Conservation (phyloP, 2,888 invertebrate genomes). For the Lithophane ornitopus region DNA sequence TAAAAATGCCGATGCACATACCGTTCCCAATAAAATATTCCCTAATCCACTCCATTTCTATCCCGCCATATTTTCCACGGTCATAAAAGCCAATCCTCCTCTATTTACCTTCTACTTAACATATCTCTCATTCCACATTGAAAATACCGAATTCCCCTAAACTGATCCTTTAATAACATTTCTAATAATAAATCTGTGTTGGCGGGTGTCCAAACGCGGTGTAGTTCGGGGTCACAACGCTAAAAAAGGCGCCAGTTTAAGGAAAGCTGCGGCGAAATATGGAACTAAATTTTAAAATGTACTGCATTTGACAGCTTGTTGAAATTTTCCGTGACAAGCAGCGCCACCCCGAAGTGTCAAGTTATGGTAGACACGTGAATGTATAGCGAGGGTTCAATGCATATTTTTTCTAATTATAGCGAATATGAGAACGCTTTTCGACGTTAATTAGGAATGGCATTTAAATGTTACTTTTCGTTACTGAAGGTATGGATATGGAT, state of each 20-base stretch:
- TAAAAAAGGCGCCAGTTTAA: conserved; percentile 33
- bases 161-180: conserved; percentile 62
- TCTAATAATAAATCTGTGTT: conserved; percentile 60
- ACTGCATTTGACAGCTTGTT: conserved; percentile 20
- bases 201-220: conserved; percentile 58
- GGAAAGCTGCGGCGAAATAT: conserved; percentile 6
- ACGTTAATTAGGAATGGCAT: background rate
- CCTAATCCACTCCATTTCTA: conserved; percentile 21
- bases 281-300: conserved; percentile 19
- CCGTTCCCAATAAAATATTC: background rate
- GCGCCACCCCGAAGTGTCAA: conserved; percentile 11
- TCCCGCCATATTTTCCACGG: conserved; percentile 43
- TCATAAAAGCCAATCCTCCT: conserved; percentile 34
- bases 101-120: conserved; percentile 30
- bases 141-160: conserved; percentile 56
- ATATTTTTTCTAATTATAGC: conserved; percentile 55
- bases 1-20: background rate
- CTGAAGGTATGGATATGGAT: background rate
- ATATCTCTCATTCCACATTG: conserved; percentile 54
- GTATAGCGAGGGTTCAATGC: conserved; percentile 48
- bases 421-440: conserved; percentile 14
- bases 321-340: background rate
- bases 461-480: background rate
- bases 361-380: background rate
- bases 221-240: conserved; percentile 61